Evolutionary conservation across 2,113 vertebrate species (phyloP).

Genomic region (Mellivora capensis): DNA sequence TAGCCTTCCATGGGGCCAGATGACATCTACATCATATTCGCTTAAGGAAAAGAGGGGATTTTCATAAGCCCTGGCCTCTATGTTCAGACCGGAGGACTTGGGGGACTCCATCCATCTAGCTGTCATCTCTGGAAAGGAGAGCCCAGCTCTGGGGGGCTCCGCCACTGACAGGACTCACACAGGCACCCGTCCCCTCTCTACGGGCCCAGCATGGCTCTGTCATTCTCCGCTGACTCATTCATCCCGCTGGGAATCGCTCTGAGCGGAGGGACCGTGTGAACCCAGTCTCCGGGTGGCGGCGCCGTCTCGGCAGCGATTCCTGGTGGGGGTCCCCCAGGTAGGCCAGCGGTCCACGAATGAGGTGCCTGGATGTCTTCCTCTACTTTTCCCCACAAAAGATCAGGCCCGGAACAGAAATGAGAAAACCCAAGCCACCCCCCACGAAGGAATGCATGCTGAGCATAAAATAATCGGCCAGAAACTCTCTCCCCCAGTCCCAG

Average conservation of each 20-base stretch:
- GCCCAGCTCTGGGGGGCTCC: neutral
- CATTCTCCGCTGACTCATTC: fast-evolving
- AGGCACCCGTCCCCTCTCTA: neutral
- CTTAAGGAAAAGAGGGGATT: neutral
- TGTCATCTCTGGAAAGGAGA: fast-evolving
- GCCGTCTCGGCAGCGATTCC: fast-evolving
- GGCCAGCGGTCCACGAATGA: neutral
- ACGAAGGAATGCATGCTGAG: neutral
- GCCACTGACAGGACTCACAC: fast-evolving
- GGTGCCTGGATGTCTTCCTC: neutral
- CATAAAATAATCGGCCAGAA: neutral
- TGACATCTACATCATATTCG: neutral
- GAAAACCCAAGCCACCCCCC: neutral
- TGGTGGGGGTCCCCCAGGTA: fast-evolving
- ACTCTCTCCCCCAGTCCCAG: neutral
- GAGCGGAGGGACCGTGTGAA: fast-evolving
- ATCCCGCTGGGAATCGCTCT: fast-evolving
- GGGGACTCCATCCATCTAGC: neutral
- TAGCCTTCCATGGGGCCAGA: neutral
- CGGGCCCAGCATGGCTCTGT: fast-evolving
- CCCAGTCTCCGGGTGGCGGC: fast-evolving
- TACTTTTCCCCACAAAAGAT: neutral
- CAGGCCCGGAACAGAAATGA: neutral
- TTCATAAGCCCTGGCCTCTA: neutral
- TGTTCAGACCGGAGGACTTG: neutral